A percentile compares a stretch with the other conserved stretches of the same genome.
Conservation (phyloP, 2,113 vertebrate species). For the Calyptommatus sinebrachiatus region DNA sequence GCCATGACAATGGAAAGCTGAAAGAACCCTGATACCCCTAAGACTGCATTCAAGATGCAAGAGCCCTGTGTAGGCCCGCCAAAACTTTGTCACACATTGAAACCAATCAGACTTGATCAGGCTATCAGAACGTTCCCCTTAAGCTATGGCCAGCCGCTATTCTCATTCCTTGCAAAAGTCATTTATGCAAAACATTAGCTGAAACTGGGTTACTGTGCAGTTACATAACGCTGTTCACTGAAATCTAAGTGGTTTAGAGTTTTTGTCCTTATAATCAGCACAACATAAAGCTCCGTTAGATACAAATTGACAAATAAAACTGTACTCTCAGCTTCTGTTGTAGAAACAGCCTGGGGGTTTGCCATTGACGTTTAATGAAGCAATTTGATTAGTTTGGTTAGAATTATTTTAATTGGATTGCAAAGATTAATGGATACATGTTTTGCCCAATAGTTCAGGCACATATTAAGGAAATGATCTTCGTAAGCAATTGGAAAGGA, state of each 20-base stretch:
- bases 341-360: constrained; percentile 10
- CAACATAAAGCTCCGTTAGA: background rate
- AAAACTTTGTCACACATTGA: background rate
- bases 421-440: background rate
- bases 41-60: background rate
- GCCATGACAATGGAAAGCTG: no score
- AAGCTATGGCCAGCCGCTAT: background rate
- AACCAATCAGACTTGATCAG: background rate
- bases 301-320: constrained; percentile 2
- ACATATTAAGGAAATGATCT: background rate
- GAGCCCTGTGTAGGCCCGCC: no score
- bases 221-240: constrained; percentile 10
- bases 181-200: background rate
- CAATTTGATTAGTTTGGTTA: background rate
- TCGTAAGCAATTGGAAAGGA: background rate
- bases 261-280: background rate
- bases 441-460: background rate
- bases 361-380: background rate
- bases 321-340: background rate
- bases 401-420: constrained; percentile 2
- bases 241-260: background rate
- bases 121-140: background rate
- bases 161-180: background rate
- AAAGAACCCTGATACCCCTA: no score
- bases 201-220: background rate